Evolutionary conservation across 2,113 vertebrate species (phyloP).

Genomic region (Aspiorhynchus laticeps): DNA sequence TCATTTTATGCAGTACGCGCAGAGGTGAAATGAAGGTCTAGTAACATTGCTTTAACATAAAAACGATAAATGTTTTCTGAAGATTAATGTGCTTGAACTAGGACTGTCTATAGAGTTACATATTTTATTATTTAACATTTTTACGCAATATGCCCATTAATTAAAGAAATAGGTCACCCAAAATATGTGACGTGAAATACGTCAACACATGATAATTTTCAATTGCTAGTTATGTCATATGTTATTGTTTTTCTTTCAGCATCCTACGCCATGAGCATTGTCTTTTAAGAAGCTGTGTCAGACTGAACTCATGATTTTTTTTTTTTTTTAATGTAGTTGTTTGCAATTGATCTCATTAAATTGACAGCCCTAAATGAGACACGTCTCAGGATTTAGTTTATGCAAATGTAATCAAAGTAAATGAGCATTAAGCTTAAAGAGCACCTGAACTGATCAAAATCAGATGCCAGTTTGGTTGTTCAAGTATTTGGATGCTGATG

Average conservation of each 20-base stretch:
- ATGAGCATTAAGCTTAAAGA: background rate
- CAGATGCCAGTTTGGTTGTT: background rate
- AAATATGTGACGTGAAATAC: background rate
- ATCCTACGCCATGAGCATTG: background rate
- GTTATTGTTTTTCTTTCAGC: background rate
- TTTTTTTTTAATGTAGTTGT: background rate
- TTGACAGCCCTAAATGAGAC: background rate
- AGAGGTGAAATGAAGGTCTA: background rate
- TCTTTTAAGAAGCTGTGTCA: background rate
- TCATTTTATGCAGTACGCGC: background rate
- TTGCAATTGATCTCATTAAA: background rate
- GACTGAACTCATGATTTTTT: background rate
- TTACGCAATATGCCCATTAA: background rate
- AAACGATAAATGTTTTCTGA: background rate
- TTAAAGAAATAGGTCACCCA: background rate
- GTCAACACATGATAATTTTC: background rate
- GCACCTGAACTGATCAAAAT: background rate
- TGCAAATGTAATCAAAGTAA: background rate
- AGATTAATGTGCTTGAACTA: background rate
- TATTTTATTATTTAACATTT: background rate
- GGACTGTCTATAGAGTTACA: background rate
- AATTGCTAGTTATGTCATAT: background rate
- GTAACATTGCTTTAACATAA: background rate
- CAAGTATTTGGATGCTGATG: conserved; percentile 3
- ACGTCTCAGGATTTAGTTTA: background rate